Evolutionary conservation across 1,140 invertebrate genomes (phyloP), one percentile per base, ranked within the genome.

Genomic region (Philotrypesis tridentata): DNA sequence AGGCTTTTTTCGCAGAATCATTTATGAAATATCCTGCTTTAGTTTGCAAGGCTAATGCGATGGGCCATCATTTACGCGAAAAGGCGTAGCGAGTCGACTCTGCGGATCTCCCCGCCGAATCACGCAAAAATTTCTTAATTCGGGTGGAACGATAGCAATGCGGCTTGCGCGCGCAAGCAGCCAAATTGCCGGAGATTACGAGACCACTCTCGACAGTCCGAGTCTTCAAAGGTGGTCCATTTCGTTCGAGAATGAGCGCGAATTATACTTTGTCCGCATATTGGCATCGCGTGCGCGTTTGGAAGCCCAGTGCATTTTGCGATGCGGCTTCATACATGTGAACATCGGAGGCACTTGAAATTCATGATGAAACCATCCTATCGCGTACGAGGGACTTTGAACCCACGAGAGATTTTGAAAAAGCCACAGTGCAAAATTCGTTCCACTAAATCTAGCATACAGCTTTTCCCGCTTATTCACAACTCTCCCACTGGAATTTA

Each of bases 81-180:
- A 73, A 71, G 68, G n/a, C 21, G 48, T 6, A 55, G 21, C 40
- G 40, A 61, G n/a, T 40, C 31, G 23, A 55, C 63, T 40, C 67
- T n/a, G 43, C 55, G 48, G 68, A 79, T 74, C 71, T 68, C n/a
- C n/a, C n/a, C n/a, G n/a, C 37, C 23, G 70, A 63, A 29, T 65
- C 17, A 48, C 73, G 79, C 82, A 85, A 86, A 88, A 88, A 89
- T 89, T 89, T 83, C 86, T 87, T 86, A 86, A 88, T 89, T 87
- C 83, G 79, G 82, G n/a, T 71, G 81, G 86, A 80, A 82, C 84
- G 85, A 84, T 84, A 78, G 83, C 60, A 27, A 70, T 33, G 79
- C 65, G 43, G 5, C 7, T 55, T 17, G 21, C 17, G 43, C 43
- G 12, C 43, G 43, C 43, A 17, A 3, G 27, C 70, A 33, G 79